These are phyloP conservation scores for Napeogenes sylphis DNA, from an alignment of 2,888 invertebrate genomes.

Conservation along the genomic window DNA sequence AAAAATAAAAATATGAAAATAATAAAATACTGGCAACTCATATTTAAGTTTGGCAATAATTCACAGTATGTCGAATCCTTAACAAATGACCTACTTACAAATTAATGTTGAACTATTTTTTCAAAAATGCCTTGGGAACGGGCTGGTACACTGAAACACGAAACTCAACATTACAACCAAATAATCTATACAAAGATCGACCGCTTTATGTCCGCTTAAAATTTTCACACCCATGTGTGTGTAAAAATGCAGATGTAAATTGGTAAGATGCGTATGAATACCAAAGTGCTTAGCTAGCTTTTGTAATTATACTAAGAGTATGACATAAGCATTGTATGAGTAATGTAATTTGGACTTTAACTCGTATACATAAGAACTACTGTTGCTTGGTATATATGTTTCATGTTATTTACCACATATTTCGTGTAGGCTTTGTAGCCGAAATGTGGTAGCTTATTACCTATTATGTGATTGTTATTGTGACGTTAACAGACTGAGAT, in stretches of 20 bases:
- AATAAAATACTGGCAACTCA: not conserved
- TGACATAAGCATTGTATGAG: not conserved
- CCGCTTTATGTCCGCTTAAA: conserved; percentile 11
- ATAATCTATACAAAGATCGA: conserved; percentile 21
- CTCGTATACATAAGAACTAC: not conserved
- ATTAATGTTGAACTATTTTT: conserved; percentile 22
- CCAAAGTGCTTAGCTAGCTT: conserved; percentile 3
- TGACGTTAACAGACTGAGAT: conserved; percentile 13
- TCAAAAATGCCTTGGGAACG: conserved; percentile 31
- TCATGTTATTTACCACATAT: not conserved
- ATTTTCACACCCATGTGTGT: conserved; percentile 3
- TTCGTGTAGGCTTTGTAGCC: conserved; percentile 17
- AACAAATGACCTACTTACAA: conserved; percentile 9
- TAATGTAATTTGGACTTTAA: not conserved
- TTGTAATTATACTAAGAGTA: conserved; percentile 5
- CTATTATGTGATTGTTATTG: conserved; percentile 28
- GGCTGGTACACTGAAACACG: conserved; percentile 22
- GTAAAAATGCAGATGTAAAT: not conserved
- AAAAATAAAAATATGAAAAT: not conserved
- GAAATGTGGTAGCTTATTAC: conserved; percentile 32
- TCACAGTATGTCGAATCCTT: conserved; percentile 4
- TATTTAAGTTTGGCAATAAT: not conserved
- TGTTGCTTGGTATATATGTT: not conserved
- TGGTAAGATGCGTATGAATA: conserved; percentile 1
- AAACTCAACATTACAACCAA: conserved; percentile 20